Conservation (phyloP, 2,113 vertebrate species). For the Ammodytes dubius region DNA sequence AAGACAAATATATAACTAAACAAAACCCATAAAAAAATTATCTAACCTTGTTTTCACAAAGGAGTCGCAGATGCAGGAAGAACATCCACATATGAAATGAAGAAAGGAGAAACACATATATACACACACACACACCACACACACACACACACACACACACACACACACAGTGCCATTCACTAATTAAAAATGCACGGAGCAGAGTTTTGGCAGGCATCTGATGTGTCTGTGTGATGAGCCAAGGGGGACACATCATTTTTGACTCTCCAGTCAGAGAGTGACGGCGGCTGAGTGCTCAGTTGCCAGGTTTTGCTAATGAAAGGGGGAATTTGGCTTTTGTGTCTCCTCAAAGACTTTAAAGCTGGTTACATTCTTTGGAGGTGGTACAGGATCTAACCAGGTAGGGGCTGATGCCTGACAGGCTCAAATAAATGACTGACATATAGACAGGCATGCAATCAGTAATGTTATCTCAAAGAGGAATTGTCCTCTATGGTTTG, state of each 20-base stretch:
- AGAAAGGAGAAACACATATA: conserved; percentile 8
- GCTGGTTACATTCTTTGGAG: conserved; percentile 32
- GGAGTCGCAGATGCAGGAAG: conserved; percentile 5
- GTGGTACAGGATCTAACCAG: conserved; percentile 5
- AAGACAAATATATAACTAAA: neutral
- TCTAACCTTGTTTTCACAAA: neutral
- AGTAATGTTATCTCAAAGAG: neutral
- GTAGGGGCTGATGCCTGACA: conserved; percentile 19
- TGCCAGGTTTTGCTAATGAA: conserved; percentile 66
- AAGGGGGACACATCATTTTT: conserved; percentile 64
- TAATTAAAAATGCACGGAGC: conserved; percentile 74
- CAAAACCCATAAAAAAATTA: neutral
- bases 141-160: conserved; percentile 6
- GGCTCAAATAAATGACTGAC: conserved; percentile 21
- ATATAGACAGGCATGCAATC: conserved; percentile 8
- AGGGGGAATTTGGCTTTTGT: conserved; percentile 38
- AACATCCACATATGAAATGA: conserved; percentile 9
- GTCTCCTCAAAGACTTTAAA: conserved; percentile 46
- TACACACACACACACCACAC: conserved; percentile 6
- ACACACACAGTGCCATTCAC: conserved; percentile 26
- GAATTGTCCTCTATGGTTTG: neutral
- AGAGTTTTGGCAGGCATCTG: conserved; percentile 72
- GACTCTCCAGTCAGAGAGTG: conserved; percentile 56
- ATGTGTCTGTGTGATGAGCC: conserved; percentile 68
- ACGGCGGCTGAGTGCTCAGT: conserved; percentile 44